Evolutionary conservation across 2,888 invertebrate genomes (phyloP), one percentile per base, ranked within the genome.

Genomic region (Criorhina ranunculi): DNA sequence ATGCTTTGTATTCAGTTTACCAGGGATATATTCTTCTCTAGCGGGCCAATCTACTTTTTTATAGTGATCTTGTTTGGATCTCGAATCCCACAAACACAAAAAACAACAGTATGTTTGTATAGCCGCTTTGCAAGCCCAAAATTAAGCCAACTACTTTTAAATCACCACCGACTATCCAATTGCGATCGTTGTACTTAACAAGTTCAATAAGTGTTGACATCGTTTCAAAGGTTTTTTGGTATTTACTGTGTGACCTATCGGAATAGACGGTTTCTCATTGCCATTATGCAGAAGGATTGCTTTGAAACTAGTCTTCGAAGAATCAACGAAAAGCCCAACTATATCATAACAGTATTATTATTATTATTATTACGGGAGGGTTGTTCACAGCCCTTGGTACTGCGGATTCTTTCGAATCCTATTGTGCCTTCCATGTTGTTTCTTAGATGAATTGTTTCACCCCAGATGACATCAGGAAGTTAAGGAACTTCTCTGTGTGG

Each of bases 61-160:
- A 40, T 37, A 37, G 3, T 37, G 37, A 12, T 40, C n/a, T n/a
- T n/a, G n/a, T n/a, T n/a, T n/a, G n/a, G n/a, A n/a, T n/a, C n/a
- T n/a, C n/a, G n/a, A n/a, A n/a, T n/a, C 12, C 12, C 12, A 12
- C 12, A 40, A 12, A 40, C 40, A 12, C 4, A 40, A 12, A 40
- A 40, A 37, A n/a, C 37, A 37, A n/a, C 37, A 37, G n/a, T 37
- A 37, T 37, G n/a, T 37, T 37, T n/a, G 33, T 37, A 37, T 37
- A n/a, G 2, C 37, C 37, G 37, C 37, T n/a, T 37, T 40, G 40
- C 12, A 12, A 12, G 12, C 12, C 12, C 12, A 40, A 12, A 5
- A 12, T n/a, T 40, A 40, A 12, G 12, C 29, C 12, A 51, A 51
- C 31, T 7, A 51, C 3, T 31, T 51, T 31, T 1, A 51, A 12